Conservation (phyloP, 2,113 vertebrate species). For the Pica pica region DNA sequence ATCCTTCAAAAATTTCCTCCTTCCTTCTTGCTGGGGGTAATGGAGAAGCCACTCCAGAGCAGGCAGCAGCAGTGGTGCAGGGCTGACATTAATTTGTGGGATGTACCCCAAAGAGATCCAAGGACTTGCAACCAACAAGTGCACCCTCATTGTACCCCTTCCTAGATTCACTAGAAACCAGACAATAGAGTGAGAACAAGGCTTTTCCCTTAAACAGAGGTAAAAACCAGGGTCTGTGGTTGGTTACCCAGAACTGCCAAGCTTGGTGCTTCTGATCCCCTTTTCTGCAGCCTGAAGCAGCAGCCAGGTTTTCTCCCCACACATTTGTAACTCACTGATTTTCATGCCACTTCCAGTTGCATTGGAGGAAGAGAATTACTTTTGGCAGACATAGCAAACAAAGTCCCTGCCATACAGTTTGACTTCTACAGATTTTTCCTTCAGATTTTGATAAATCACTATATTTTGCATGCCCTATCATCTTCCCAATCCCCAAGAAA, state of each 20-base stretch:
- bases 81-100: background rate
- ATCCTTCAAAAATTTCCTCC: background rate
- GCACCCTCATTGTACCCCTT: background rate
- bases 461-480: background rate
- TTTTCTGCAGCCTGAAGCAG: background rate
- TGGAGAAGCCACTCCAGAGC: background rate
- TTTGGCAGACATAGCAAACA: background rate
- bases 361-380: background rate
- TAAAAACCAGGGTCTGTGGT: background rate
- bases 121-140: background rate
- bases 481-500: background rate
- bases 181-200: background rate
- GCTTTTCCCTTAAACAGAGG: background rate
- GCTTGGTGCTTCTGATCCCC: background rate
- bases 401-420: background rate
- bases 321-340: background rate
- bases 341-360: background rate
- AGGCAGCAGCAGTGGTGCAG: too few species aligned
- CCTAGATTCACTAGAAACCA: background rate
- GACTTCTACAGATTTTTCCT: background rate
- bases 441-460: background rate
- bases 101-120: background rate
- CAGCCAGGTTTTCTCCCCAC: background rate
- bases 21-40: background rate
- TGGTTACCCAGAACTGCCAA: background rate